Evolutionary conservation across 2,888 invertebrate genomes (phyloP).

Genomic region (Odontocerum albicorne): DNA sequence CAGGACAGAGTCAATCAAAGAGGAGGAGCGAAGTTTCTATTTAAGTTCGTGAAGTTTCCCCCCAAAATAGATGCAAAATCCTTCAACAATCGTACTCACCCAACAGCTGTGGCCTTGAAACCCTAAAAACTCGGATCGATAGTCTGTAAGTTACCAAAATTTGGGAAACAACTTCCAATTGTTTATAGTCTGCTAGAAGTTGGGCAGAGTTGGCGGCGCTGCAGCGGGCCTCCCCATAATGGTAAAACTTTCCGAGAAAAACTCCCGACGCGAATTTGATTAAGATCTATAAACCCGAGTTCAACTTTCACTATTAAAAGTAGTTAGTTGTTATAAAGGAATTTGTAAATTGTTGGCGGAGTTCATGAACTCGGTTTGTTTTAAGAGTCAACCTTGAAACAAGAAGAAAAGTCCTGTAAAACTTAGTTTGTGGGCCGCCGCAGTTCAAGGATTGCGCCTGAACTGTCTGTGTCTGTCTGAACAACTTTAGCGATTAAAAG

Average conservation of each 20-base stretch:
- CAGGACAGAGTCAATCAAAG: too few relatives aligned
- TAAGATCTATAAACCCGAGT: constrained; percentile 59
- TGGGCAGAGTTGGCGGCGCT: constrained; percentile 16
- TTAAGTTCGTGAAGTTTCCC: constrained; percentile 20
- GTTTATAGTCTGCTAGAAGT: constrained; percentile 30
- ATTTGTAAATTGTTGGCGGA: constrained; percentile 64
- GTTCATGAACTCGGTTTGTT: constrained; percentile 64
- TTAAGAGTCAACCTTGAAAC: constrained; percentile 65
- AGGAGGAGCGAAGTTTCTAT: too few relatives aligned
- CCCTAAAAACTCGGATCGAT: constrained; percentile 27
- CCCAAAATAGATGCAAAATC: constrained; percentile 26
- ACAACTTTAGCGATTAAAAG: constrained; percentile 64
- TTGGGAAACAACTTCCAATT: constrained; percentile 32
- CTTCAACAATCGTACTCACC: constrained; percentile 21
- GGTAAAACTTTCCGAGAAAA: constrained; percentile 34
- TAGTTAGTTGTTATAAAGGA: constrained; percentile 64
- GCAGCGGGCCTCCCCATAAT: constrained; percentile 28
- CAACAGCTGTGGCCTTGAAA: constrained; percentile 27
- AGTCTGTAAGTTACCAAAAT: constrained; percentile 28
- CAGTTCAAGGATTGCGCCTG: constrained; percentile 62
- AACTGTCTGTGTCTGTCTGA: constrained; percentile 55
- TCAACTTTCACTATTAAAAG: constrained; percentile 58
- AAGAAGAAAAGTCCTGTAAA: constrained; percentile 64
- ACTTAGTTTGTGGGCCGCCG: constrained; percentile 63
- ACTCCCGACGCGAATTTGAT: constrained; percentile 49